These are phyloP conservation scores for Microctenopoma stevenorrisi DNA, from an alignment of 2,797 vertebrate genomes.

Conservation along the genomic window DNA sequence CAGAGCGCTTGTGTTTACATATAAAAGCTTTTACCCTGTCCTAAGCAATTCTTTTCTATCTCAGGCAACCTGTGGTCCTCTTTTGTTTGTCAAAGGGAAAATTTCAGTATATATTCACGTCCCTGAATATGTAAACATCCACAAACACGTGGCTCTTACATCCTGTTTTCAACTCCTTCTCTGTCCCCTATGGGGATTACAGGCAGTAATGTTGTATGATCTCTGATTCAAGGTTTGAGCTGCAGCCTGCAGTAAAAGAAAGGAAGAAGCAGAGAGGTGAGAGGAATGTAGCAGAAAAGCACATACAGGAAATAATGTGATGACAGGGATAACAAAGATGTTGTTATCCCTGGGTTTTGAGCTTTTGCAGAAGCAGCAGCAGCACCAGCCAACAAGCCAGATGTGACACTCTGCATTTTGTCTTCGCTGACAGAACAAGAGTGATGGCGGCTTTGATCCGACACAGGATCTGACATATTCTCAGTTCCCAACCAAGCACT, in stretches of 20 bases:
- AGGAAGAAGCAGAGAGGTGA: slow-evolving; percentile 12
- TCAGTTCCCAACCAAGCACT: slow-evolving; percentile 43
- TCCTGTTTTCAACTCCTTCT: slow-evolving; percentile 41
- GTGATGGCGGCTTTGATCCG: slow-evolving; percentile 72
- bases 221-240: slow-evolving; percentile 27
- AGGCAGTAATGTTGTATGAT: slow-evolving; percentile 29
- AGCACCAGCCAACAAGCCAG: slow-evolving; percentile 42
- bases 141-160: slow-evolving; percentile 26
- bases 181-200: slow-evolving; percentile 15
- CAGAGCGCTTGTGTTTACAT: slow-evolving; percentile 47
- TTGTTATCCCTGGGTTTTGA: slow-evolving; percentile 27
- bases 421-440: slow-evolving; percentile 54
- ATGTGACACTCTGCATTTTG: slow-evolving; percentile 61
- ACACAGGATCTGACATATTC: slow-evolving; percentile 61
- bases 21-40: slow-evolving; percentile 38
- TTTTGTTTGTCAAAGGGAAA: slow-evolving; percentile 42
- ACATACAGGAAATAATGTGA: slow-evolving; percentile 36
- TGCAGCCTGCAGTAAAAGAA: slow-evolving; percentile 11
- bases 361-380: slow-evolving; percentile 49
- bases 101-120: slow-evolving; percentile 40
- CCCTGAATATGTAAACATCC: slow-evolving; percentile 44
- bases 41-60: slow-evolving; percentile 32
- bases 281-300: background rate
- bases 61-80: slow-evolving; percentile 36
- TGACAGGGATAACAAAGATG: slow-evolving; percentile 55